A percentile compares a stretch with the other conserved stretches of the same genome.
Conservation (phyloP, 1,140 invertebrate species). For the Metopolophium dirhodum region DNA sequence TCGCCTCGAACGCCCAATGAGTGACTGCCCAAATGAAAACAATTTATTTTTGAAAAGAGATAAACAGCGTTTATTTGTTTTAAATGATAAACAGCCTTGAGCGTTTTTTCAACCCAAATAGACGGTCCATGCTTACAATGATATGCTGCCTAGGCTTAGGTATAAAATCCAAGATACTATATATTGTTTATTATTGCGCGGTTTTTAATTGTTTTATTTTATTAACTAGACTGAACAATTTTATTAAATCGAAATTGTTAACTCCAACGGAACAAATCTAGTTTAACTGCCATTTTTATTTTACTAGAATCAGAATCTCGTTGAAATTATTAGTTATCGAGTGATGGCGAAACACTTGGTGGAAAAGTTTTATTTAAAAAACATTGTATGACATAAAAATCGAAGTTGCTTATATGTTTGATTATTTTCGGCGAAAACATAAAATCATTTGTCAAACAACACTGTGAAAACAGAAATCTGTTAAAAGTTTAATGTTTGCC, state of each 20-base stretch:
- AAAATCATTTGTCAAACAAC: too few species aligned
- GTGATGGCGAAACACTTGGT: too few species aligned
- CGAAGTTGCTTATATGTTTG: background rate
- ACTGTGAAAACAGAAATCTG: background rate
- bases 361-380: background rate
- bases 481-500: background rate
- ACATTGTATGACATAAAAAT: background rate
- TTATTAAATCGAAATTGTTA: background rate
- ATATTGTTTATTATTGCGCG: background rate
- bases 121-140: background rate
- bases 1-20: background rate
- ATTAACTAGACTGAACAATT: background rate
- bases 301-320: background rate
- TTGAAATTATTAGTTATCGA: background rate
- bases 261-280: background rate
- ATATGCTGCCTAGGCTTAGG: background rate
- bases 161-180: background rate
- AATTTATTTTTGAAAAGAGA: background rate
- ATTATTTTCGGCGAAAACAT: background rate
- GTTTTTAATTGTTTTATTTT: slow-evolving; percentile 21
- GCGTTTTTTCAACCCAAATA: background rate
- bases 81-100: background rate
- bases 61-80: slow-evolving; percentile 13
- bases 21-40: background rate
- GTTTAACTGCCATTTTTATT: background rate